Base-by-base conservation (phyloP, 1,140 invertebrate genomes). In the Harpegnathos saltator region DNA sequence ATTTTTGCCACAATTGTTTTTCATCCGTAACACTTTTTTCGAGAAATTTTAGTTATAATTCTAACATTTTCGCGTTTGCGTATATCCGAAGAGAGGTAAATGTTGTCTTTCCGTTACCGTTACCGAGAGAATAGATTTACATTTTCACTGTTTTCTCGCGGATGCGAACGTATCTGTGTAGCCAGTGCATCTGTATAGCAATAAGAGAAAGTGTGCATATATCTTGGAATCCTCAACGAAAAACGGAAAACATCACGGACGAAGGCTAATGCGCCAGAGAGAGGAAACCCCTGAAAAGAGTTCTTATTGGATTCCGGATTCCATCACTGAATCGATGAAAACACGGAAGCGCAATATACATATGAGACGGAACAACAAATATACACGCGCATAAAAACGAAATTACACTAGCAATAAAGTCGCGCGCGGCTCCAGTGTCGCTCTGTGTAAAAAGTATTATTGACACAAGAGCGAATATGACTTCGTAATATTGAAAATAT, bases 71-170 rank as follows among this genome's bases (percentile, higher is more conserved):
- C 54, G 14, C 22, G 12, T 9, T 69, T 44, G 22, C 71, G 48
- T 24, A 52, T 75, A 75, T 69, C 19, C 19, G 24, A 14, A 50
- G 19, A 11, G 66, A 74, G 14, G 59, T 74, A 82, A 82, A 74
- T 74, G 44, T 82, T 82, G 44, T 62, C 71, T 74, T 74, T 82
- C 26, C 69, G 29, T 33, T 33, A 5, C 5, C 5, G 69, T 74
- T 82, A 72, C n/a, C 54, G 29, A 17, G n/a, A 29, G 33, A 29
- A 24, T 48, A 81, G 44, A 38, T 73, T 22, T 81, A 19, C 14
- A 81, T 48, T 81, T 44, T 22, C 22, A 61, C 54, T 44, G 54
- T 72, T 81, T 74, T 15, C 14, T 50, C 9, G 58, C 44, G 19
- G 11, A 68, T 50, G 12, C 15, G 56, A 74, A 17, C n/a, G 58